phyloP scores from a whole-genome alignment of 2,113 vertebrate genomes.

The Plecotus auritus region DNA sequence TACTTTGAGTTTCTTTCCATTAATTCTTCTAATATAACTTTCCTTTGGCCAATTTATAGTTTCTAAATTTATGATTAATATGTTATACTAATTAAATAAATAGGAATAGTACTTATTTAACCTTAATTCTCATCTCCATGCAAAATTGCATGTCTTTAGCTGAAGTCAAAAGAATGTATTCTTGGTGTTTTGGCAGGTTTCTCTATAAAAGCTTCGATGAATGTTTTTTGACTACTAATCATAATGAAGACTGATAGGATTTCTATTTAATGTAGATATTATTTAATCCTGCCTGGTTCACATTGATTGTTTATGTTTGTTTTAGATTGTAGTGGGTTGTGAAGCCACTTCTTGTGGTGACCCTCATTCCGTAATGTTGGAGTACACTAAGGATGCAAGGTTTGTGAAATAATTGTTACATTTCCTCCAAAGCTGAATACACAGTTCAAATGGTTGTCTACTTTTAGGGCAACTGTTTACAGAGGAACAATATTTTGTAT shows the following conservation, averaged over 20 bases:
- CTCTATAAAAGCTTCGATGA: not conserved
- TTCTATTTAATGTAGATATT: constrained; percentile 45
- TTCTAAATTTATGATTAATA: not conserved
- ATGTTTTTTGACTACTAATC: not conserved
- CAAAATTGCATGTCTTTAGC: constrained; percentile 5
- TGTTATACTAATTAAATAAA: constrained; percentile 26
- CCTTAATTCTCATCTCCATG: not conserved
- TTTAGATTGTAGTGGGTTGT: constrained; percentile 97
- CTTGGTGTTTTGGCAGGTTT: not conserved
- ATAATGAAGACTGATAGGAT: not conserved
- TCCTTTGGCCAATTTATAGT: not conserved
- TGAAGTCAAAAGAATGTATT: not conserved
- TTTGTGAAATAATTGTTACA: constrained; percentile 67
- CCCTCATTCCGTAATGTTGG: constrained; percentile 94
- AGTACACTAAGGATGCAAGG: constrained; percentile 98
- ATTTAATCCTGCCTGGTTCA: not conserved
- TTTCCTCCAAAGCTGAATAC: not conserved
- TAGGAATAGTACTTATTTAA: constrained; percentile 18
- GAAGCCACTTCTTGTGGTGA: constrained; percentile 96
- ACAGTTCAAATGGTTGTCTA: constrained; percentile 43
- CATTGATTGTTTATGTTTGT: constrained; percentile 30
- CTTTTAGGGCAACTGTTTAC: constrained; percentile 49
- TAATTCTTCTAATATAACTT: not conserved
- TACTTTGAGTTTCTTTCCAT: constrained; percentile 19
- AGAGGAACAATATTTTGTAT: not conserved